Base-by-base conservation (phyloP, 2,888 invertebrate genomes). In the Brachyopa scutellaris region DNA sequence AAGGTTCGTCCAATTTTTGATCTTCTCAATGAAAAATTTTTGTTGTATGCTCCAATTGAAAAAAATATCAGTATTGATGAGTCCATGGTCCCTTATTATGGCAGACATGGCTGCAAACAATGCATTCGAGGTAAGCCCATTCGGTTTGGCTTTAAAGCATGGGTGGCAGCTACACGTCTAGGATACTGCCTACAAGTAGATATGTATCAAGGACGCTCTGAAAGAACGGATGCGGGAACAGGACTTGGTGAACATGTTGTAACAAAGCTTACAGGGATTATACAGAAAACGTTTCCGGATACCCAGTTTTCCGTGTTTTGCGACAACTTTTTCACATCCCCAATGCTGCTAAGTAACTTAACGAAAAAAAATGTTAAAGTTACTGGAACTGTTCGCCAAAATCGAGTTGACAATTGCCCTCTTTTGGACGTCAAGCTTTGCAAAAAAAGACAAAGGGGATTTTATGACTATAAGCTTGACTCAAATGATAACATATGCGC, bases 31-130 rank as follows among this genome's bases (percentile, higher is more conserved):
- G n/a, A n/a, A n/a, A n/a, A n/a, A n/a, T n/a, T n/a, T n/a, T n/a
- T 17, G 31, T 5, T 33, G 33, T 53, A 17, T 33, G 53, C 53
- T n/a, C 31, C 53, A 31, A 31, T 33, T 19, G 53, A 53, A n/a
- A 53, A 31, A 33, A 6, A 53, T 9, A 17, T 53, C 2, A 53
- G 31, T 3, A 33, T 31, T 29, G 53, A 53, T 33, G 33, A 53
- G 23, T 31, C 33, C n/a, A 53, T 53, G 53, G 36, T 53, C 2
- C 53, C 17, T 33, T 31, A 53, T 21, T 53, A 33, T 53, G 53
- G 53, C 19, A 53, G 53, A 53, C 53, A 53, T 53, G 53, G 53
- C 2, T 53, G 53, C 21, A 36, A 31, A 36, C 7, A 36, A 36
- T 7, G 36, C 13, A 15, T 15, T 1, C 36, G 15, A 21, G 21